Evolutionary conservation across 2,888 invertebrate genomes (phyloP).

Genomic region (Teleiodes luculella): DNA sequence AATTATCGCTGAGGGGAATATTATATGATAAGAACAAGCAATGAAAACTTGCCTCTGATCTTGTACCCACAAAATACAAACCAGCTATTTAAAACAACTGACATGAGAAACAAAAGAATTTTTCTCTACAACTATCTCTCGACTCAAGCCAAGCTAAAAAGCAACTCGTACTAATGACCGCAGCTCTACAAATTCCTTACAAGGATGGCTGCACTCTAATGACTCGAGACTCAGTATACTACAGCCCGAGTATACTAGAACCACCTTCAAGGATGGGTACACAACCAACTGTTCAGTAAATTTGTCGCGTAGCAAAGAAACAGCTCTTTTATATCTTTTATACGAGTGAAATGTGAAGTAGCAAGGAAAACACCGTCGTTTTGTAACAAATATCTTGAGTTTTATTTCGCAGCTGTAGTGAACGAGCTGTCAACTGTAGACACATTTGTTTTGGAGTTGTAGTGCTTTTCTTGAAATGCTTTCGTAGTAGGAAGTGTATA

Average conservation of each 20-base stretch:
- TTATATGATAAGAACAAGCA: too few species aligned
- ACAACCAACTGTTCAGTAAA: not conserved
- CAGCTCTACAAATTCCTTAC: conserved; percentile 28
- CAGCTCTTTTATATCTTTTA: not conserved
- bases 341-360: not conserved
- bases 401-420: not conserved
- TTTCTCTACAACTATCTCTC: not conserved
- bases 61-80: too few species aligned
- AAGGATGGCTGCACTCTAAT: not conserved
- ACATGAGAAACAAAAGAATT: not conserved
- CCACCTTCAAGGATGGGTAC: not conserved
- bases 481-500: not conserved
- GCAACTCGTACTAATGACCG: conserved; percentile 41
- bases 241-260: not conserved
- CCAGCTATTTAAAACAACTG: not conserved
- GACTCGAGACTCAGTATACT: not conserved
- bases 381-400: not conserved
- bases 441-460: not conserved
- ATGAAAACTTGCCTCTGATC: too few species aligned
- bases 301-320: conserved; percentile 3
- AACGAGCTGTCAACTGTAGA: not conserved
- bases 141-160: conserved; percentile 16
- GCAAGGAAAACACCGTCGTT: not conserved
- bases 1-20: too few species aligned
- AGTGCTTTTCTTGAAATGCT: not conserved